Evolutionary conservation across 2,797 vertebrate species (phyloP), one percentile per base, ranked within the genome.

Genomic region (Melanogrammus aeglefinus): DNA sequence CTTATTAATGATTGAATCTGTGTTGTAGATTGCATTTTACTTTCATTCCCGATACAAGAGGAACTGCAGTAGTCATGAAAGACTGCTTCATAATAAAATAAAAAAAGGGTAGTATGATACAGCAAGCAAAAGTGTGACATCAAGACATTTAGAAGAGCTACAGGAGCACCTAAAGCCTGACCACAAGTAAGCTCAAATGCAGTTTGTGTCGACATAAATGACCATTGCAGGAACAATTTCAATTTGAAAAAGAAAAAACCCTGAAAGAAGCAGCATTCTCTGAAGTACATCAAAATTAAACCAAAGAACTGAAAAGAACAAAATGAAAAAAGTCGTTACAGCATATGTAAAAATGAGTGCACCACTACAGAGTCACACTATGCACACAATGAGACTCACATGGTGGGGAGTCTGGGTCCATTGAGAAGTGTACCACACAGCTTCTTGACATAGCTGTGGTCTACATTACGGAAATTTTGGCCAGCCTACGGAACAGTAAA

Each of bases 401-500:
- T 95, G 87, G 93, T n/a, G 0, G 96, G 96, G 13, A 97, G 95
- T 87, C 93, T 96, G 10, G 95, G 96, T 72, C 97, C 97, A 0
- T 95, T 95, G 57, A 98, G 89, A 80, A 94, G 79, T 0, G 98
- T 95, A 6, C 98, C 97, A 0, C 98, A 99, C 77, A 99, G 93
- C 72, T 79, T 95, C 92, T 92, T 95, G 79, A 98, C 85, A 0
- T 98, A 97, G 91, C 94, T 94, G 87, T 94, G 89, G 83, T 98
- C 96, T 0, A 90, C 89, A 3, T 95, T 93, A 69, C 14, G 84
- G 87, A 99, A 99, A 86, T 99, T 99, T 85, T 95, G 96, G 66
- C 96, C 96, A 38, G 98, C 97, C 98, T 97, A 80, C 31, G 74
- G 31, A 51, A 74, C 31, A 79, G 18, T 36, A 51, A 27, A 27